phyloP scores from a whole-genome alignment of 2,888 invertebrate species.

The Cheilosia variabilis region DNA sequence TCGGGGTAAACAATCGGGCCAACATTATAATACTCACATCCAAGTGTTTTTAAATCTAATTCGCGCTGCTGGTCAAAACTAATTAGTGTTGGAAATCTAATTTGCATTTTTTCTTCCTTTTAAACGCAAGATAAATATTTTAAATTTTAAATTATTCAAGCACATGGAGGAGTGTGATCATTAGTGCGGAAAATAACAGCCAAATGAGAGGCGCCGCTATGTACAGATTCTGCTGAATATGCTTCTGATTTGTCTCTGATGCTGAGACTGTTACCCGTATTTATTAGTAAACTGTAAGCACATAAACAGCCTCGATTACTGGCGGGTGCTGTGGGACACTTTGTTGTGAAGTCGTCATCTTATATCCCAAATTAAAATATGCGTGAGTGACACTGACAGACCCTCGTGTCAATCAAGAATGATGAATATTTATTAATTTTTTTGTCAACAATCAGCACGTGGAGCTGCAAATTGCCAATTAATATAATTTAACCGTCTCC shows the following conservation, averaged over 20 bases:
- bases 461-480: conserved; percentile 31
- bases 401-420: background rate
- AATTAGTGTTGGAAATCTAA: conserved; percentile 9
- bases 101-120: conserved; percentile 10
- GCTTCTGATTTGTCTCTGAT: background rate
- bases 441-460: conserved; percentile 11
- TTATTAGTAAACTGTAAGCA: background rate
- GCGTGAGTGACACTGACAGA: conserved; percentile 7
- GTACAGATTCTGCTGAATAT: background rate
- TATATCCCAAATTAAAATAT: background rate
- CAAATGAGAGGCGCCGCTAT: conserved; percentile 7
- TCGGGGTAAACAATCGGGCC: background rate
- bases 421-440: conserved; percentile 7
- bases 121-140: conserved; percentile 1
- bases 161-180: conserved; percentile 30
- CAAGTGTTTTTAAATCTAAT: background rate
- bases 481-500: conserved; percentile 8
- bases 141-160: conserved; percentile 18
- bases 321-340: background rate
- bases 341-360: background rate
- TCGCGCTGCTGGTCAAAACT: conserved; percentile 19
- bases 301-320: too few relatives aligned
- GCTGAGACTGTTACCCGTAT: background rate
- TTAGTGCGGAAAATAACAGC: conserved; percentile 29
- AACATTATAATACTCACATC: background rate